Evolutionary conservation across 2,888 invertebrate genomes (phyloP), one percentile per base, ranked within the genome.

Genomic region (Listrodromus nycthemerus): DNA sequence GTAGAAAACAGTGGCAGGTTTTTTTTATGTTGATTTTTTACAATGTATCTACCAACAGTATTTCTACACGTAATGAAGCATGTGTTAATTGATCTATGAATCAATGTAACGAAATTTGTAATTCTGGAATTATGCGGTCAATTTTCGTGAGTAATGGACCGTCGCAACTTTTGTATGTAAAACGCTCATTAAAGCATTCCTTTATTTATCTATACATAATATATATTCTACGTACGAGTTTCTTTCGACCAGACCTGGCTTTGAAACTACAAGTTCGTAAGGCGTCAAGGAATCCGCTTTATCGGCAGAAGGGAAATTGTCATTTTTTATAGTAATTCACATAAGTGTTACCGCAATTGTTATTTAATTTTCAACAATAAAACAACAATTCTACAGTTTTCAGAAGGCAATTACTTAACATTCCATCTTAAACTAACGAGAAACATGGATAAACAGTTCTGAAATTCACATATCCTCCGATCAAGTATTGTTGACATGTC

Each of bases 181-280:
- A 82, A 65, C 41, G 65, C 77, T 75, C 77, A 82, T 77, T 76
- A 79, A 83, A 66, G 66, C 86, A 86, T 86, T 86, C 86, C 86
- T 83, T 83, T 85, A 86, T 86, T 86, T 86, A 86, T 86, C 76
- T 76, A 65, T 74, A 80, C 27, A 67, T 69, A 71, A 80, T n/a
- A 67, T 69, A 71, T 61, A 73, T 73, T 48, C 69, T 30, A 41
- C 16, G 0, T 52, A 24, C 21, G 13, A 55, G 24, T 55, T 55
- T 13, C 13, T 21, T 21, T 55, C 10, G 55, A 24, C 55, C 55
- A 3, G 24, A 55, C 4, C 16, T 55, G 2, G 10, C 13, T 55
- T 55, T 55, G 21, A 24, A 55, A 55, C 24, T 4, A 2, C 16
- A 16, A 41, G 41, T 13, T 13, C 13, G 21, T 2, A 55, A 10